Evolutionary conservation across 2,113 vertebrate genomes (phyloP).

Genomic region (Paracanthobrama guichenoti): DNA sequence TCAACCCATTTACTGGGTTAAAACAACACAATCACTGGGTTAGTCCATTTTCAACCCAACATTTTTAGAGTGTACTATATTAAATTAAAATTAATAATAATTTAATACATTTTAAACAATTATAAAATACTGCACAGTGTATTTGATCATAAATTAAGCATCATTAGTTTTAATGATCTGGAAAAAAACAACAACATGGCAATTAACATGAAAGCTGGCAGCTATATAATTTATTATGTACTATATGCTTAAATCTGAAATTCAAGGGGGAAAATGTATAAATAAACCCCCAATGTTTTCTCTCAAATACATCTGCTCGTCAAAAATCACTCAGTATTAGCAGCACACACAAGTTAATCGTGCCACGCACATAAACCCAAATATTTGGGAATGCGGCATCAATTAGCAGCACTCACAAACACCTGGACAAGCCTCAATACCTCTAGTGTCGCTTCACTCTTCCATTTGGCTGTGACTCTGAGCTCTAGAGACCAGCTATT

Average conservation of each 20-base stretch:
- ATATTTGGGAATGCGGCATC: conserved; percentile 43
- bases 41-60: no score
- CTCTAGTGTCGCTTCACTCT: conserved; percentile 39
- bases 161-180: neutral
- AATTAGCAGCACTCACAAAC: conserved; percentile 55
- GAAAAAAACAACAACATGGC: neutral
- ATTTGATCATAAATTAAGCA: neutral
- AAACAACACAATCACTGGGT: no score
- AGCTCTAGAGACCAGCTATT: conserved; percentile 54
- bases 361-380: conserved; percentile 15
- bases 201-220: neutral
- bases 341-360: neutral
- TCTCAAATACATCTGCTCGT: neutral
- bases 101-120: neutral
- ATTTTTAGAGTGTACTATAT: no score
- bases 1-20: no score
- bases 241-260: neutral
- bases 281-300: neutral
- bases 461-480: conserved; percentile 51
- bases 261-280: no score
- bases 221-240: neutral
- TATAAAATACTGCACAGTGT: neutral
- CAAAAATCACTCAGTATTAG: neutral
- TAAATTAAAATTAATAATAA: neutral
- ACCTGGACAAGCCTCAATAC: conserved; percentile 53